Evolutionary conservation across 2,888 invertebrate species (phyloP).

Genomic region (Carabus problematicus): DNA sequence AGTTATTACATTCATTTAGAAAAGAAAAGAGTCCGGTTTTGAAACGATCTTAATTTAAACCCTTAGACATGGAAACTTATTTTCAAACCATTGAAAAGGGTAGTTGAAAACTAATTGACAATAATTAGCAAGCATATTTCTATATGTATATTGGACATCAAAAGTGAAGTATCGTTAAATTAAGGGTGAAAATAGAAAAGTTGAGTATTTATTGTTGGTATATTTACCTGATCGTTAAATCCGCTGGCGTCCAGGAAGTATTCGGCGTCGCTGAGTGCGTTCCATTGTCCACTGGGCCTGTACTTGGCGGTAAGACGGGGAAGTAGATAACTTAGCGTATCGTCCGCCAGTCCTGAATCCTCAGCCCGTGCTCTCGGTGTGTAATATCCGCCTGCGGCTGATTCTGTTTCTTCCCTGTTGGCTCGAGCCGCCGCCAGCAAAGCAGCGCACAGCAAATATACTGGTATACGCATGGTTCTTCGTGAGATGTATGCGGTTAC

Average conservation of each 20-base stretch:
- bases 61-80: too few species aligned
- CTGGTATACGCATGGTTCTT: conserved; percentile 6
- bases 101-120: background rate
- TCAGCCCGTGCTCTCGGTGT: conserved; percentile 1
- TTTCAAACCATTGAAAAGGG: background rate
- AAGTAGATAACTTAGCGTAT: background rate
- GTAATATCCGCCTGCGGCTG: background rate
- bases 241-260: background rate
- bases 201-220: background rate
- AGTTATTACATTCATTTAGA: too few species aligned
- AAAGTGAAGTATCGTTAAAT: background rate
- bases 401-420: background rate
- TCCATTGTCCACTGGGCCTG: conserved; percentile 10
- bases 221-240: background rate
- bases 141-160: background rate
- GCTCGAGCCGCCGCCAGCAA: conserved; percentile 5
- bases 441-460: conserved; percentile 4
- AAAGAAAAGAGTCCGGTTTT: too few species aligned
- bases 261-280: background rate
- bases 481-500: too few species aligned
- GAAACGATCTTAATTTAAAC: too few species aligned
- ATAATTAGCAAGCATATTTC: too few species aligned
- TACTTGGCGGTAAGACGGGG: conserved; percentile 6
- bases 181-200: background rate
- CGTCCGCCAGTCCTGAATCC: background rate